phyloP scores from a whole-genome alignment of 2,888 invertebrate species.

The Drosophila nr. medialis region DNA sequence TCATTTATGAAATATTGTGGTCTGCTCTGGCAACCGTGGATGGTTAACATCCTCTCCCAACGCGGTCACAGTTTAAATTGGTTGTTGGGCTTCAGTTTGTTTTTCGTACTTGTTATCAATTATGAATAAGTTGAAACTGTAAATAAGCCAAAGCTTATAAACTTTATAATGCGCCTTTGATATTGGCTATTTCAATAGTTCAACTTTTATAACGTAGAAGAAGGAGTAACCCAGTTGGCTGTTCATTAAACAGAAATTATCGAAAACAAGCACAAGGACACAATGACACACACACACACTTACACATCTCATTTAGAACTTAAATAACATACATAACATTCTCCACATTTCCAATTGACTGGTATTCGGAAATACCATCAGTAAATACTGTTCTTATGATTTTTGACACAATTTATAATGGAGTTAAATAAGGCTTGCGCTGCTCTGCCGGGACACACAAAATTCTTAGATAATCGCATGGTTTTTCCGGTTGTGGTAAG shows the following conservation, averaged over 20 bases:
- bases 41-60: not conserved
- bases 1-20: not conserved
- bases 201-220: not conserved
- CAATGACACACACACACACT: not conserved
- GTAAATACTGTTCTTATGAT: not conserved
- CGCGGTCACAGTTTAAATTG: not conserved
- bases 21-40: not conserved
- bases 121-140: not conserved
- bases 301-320: slow-evolving; percentile 1
- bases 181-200: not conserved
- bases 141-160: not conserved
- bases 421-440: slow-evolving; percentile 8
- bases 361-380: not conserved
- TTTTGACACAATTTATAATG: slow-evolving; percentile 8
- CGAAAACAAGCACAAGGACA: not conserved
- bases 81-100: not conserved
- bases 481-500: slow-evolving; percentile 56
- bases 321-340: not conserved
- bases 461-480: slow-evolving; percentile 14
- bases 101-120: not conserved
- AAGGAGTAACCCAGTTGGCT: slow-evolving; percentile 1
- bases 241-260: not conserved
- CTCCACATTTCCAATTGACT: not conserved
- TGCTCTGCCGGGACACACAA: slow-evolving; percentile 11
- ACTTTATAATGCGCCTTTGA: not conserved